Evolutionary conservation across 2,797 vertebrate species (phyloP).

Genomic region (Platyrinchus mystaceus): DNA sequence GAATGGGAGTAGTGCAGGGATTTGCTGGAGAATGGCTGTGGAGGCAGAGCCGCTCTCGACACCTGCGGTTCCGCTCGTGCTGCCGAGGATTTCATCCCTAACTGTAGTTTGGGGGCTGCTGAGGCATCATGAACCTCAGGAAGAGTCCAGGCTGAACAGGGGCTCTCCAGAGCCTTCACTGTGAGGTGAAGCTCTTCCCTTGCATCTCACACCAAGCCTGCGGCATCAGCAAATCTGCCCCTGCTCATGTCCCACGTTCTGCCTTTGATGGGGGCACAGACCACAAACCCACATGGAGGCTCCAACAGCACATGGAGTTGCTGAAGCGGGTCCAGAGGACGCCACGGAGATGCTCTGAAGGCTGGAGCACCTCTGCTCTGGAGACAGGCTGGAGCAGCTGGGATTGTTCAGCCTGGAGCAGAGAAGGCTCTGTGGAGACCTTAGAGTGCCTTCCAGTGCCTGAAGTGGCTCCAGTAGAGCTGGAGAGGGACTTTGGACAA

Average conservation of each 20-base stretch:
- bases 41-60: neutral
- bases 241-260: rapidly evolving
- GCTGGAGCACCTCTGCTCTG: neutral
- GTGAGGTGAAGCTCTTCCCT: rapidly evolving
- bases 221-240: rapidly evolving
- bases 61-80: rapidly evolving
- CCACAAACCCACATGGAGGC: rapidly evolving
- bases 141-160: neutral
- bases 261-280: rapidly evolving
- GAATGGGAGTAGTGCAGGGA: rapidly evolving
- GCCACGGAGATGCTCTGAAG: neutral
- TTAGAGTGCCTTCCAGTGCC: neutral
- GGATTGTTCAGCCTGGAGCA: neutral
- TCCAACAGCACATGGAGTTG: neutral
- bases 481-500: neutral
- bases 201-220: neutral
- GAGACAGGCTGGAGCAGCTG: neutral
- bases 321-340: neutral
- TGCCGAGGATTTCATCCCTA: rapidly evolving
- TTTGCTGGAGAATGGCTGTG: neutral
- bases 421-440: neutral
- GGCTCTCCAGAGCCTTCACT: neutral
- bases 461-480: neutral
- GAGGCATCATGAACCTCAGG: rapidly evolving
- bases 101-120: rapidly evolving